Percentiles rank a stretch among this genome's conserved stretches.
These are phyloP conservation scores for Menura novaehollandiae DNA, from an alignment of 2,113 vertebrate species.

Conservation along the genomic window DNA sequence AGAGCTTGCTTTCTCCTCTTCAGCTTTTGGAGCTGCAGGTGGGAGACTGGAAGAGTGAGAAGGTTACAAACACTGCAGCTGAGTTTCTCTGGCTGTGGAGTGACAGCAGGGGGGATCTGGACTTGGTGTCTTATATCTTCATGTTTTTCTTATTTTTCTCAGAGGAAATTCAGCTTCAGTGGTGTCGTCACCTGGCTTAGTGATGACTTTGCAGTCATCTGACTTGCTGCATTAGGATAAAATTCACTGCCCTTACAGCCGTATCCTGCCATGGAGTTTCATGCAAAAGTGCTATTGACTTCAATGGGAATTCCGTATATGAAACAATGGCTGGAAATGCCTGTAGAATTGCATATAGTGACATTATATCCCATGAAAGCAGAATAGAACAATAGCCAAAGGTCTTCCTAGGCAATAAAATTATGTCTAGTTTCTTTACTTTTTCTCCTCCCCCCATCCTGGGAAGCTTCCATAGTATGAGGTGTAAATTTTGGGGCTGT, in stretches of 20 bases:
- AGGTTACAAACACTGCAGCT: neutral
- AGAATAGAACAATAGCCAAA: constrained; percentile 16
- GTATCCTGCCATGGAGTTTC: neutral
- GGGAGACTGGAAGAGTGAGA: neutral
- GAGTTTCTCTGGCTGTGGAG: neutral
- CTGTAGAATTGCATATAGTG: neutral
- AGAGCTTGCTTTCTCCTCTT: neutral
- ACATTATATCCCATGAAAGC: constrained; percentile 4
- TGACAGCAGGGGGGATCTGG: neutral
- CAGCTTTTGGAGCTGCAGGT: neutral
- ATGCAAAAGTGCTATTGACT: neutral
- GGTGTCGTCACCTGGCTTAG: neutral
- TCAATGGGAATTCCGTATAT: neutral
- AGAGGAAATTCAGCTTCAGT: neutral
- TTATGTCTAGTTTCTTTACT: neutral
- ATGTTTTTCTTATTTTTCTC: neutral
- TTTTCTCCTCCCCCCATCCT: neutral
- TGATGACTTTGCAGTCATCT: neutral
- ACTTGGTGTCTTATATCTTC: neutral
- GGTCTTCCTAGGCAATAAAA: neutral
- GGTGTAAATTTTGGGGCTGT: neutral
- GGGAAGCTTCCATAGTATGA: neutral
- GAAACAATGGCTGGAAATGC: constrained; percentile 42
- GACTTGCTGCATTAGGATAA: neutral
- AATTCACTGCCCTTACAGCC: neutral